phyloP scores from a whole-genome alignment of 2,113 vertebrate genomes.

The Puntigrus tetrazona region DNA sequence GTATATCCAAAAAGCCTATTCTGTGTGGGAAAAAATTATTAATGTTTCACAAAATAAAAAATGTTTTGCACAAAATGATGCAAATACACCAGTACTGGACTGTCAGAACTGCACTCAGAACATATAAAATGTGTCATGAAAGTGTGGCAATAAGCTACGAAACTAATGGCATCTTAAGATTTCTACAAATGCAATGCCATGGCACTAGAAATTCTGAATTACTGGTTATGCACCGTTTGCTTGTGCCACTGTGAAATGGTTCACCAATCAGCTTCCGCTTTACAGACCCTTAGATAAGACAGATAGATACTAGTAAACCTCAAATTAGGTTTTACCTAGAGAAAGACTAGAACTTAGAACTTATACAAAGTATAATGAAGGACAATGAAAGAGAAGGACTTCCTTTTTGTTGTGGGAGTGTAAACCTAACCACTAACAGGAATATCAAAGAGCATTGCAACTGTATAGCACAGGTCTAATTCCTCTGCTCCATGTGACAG shows the following conservation, averaged over 20 bases:
- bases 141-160: not conserved
- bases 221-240: not conserved
- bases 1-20: not conserved
- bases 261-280: not conserved
- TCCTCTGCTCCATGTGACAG: conserved; percentile 1
- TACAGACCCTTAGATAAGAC: not conserved
- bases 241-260: not conserved
- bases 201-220: not conserved
- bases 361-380: conserved; percentile 2
- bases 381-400: not conserved
- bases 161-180: not conserved
- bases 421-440: not conserved
- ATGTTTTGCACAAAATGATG: not conserved
- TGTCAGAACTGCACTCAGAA: conserved; percentile 1
- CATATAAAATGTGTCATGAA: not conserved
- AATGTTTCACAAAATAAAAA: not conserved
- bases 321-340: not conserved
- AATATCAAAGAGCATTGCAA: not conserved
- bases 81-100: not conserved
- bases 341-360: not conserved
- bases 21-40: not conserved
- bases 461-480: not conserved
- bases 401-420: not conserved
- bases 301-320: not conserved
- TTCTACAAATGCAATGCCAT: not conserved